Conservation (phyloP, 1,140 invertebrate species). For the Homarus americanus region DNA sequence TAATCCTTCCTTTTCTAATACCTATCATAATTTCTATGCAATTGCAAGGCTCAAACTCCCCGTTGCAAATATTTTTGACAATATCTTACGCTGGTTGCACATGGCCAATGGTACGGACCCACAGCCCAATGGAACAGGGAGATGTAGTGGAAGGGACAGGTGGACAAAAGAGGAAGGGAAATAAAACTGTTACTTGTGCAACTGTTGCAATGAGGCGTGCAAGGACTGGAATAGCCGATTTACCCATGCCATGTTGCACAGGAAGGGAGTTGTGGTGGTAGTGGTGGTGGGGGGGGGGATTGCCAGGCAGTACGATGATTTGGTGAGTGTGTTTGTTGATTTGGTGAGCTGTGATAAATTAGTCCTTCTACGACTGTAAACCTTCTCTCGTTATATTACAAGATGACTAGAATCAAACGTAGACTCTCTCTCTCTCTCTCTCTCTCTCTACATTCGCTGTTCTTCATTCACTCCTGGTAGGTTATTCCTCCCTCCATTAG, state of each 20-base stretch:
- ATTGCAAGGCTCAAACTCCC: neutral
- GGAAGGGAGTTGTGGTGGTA: neutral
- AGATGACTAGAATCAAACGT: too few relatives aligned
- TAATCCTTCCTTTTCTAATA: too few relatives aligned
- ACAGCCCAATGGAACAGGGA: neutral
- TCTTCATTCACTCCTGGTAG: too few relatives aligned
- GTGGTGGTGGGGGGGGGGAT: neutral
- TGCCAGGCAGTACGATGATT: too few relatives aligned
- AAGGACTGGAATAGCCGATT: neutral
- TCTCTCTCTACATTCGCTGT: too few relatives aligned
- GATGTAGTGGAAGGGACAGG: slow-evolving; percentile 6
- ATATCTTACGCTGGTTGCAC: neutral
- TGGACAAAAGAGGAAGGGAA: slow-evolving; percentile 9
- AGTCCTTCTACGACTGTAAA: too few relatives aligned
- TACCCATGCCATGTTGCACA: neutral
- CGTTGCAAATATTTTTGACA: neutral
- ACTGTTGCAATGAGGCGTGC: slow-evolving; percentile 14
- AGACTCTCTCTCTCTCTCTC: too few relatives aligned
- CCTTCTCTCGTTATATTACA: too few relatives aligned
- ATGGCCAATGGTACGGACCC: neutral
- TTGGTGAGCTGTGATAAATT: neutral
- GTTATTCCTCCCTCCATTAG: too few relatives aligned
- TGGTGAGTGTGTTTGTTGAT: neutral
- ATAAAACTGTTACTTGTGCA: slow-evolving; percentile 6
- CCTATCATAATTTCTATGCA: neutral